Base-by-base conservation (phyloP, 1,140 invertebrate genomes). In the Oryzaephilus surinamensis region DNA sequence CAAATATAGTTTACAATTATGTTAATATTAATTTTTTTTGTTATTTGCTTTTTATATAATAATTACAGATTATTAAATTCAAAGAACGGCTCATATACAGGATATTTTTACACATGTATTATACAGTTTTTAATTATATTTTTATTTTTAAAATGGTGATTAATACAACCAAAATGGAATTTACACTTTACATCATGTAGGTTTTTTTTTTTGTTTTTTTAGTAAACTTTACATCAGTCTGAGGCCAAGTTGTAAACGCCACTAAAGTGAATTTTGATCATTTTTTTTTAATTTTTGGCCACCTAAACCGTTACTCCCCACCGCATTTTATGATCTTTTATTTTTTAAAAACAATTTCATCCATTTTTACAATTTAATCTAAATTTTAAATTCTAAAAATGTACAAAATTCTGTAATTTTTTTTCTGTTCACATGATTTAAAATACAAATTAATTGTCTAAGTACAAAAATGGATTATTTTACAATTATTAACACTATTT, bases 161-260 rank as follows among this genome's bases (percentile, higher is more conserved):
- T n/a, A n/a, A n/a, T n/a, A n/a, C n/a, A 60, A 62, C 52, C 52
- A 57, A 60, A n/a, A 58, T 48, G 50, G 53, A 60, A 62, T 62
- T 62, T 62, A 62, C 60, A 62, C 57, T 62, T 60, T 62, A 62
- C 60, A 62, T 24, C 23, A 24, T 24, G 23, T 20, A 20, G 19
- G 19, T 24, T 24, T 24, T 24, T 24, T 24, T 20, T 4, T 20
- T 20, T 20, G 8, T 46, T 48, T 57, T 41, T 56, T 60, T 60
- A 60, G 54, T 62, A 43, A 52, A 55, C 58, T 60, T 60, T 62
- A 60, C 58, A 60, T 62, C 58, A 60, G 60, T 62, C 60, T 57
- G 48, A 54, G 50, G 50, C 40, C 45, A 47, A 41, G n/a, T n/a
- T n/a, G n/a, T n/a, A n/a, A 34, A 23, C 53, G 47, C 45, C 49